A percentile compares a stretch with the other conserved stretches of the same genome.
Conservation (phyloP, 2,797 vertebrate genomes). For the Dryobates pubescens region DNA sequence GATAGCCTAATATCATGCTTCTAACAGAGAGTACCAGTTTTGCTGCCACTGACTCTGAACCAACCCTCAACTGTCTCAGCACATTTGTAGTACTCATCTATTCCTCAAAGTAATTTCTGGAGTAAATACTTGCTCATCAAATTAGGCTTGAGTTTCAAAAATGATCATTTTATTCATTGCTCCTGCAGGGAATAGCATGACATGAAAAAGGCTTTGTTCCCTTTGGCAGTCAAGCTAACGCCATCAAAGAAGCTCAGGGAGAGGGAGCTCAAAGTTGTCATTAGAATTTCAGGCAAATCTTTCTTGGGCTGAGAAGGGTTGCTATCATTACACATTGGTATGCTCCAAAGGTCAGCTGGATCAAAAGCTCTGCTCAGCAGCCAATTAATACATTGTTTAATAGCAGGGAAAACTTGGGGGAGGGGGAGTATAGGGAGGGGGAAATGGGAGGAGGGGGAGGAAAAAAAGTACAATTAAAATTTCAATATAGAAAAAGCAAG, state of each 20-base stretch:
- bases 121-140: constrained; percentile 28
- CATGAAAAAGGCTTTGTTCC: constrained; percentile 51
- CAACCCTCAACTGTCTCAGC: background rate
- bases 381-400: constrained; percentile 54
- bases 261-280: constrained; percentile 50
- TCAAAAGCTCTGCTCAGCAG: constrained; percentile 22
- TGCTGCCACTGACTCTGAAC: background rate
- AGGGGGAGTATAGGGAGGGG: background rate
- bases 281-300: constrained; percentile 47
- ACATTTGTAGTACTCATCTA: background rate
- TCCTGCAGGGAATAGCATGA: constrained; percentile 13
- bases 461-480: background rate
- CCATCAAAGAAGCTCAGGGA: constrained; percentile 51
- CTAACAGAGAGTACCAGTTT: background rate
- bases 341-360: constrained; percentile 24
- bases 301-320: background rate
- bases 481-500: constrained; percentile 32
- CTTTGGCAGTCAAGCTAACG: constrained; percentile 49
- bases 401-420: background rate
- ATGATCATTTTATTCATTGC: constrained; percentile 27
- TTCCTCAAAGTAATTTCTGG: constrained; percentile 45
- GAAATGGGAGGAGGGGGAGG: background rate
- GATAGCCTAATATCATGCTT: background rate
- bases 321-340: background rate
- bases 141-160: constrained; percentile 37